Evolutionary conservation across 2,797 vertebrate species (phyloP), one percentile per base, ranked within the genome.

Genomic region (Spizella passerina): DNA sequence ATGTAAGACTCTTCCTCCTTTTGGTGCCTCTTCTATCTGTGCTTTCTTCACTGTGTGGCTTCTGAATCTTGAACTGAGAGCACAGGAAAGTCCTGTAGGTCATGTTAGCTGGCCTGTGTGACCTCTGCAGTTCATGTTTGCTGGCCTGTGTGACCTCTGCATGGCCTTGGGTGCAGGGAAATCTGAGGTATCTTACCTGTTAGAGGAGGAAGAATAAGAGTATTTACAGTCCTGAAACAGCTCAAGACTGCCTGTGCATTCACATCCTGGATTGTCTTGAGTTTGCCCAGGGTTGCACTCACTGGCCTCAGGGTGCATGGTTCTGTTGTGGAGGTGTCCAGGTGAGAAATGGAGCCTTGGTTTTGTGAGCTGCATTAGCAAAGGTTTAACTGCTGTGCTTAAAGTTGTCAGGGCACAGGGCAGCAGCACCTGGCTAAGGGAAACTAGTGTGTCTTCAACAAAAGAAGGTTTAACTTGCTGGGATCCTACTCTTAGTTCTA

Each of bases 231-330:
- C n/a, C 41, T 50, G 82, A 50, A 68, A 23, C 49, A 52, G 44
- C 81, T 88, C 41, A 21, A 34, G 29, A 16, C 64, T 60, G 23
- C 5, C 4, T 30, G 10, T 55, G 23, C 14, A 1, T 39, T 73
- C 75, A 15, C 15, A 4, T 66, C 29, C 61, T 53, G 0, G 1
- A 10, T 56, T 43, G 30, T 38, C 23, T 46, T 43, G 44, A 0
- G 0, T 55, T 73, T 59, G 17, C 44, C 12, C 26, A 7, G 24
- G 9, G 24, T n/a, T 88, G 66, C 60, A 30, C 71, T 56, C 13
- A 2, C 29, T 76, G 38, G 50, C 50, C 39, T 86, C 46, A 7
- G 36, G 50, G 27, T n/a, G 7, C 2, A 0, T 30, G 9, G 64
- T 71, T 75, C 24, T 47, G 6, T 56, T 34, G 2, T 81, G 22